Evolutionary conservation across 2,797 vertebrate species (phyloP), one percentile per base, ranked within the genome.

Genomic region (Urosaurus nigricauda): DNA sequence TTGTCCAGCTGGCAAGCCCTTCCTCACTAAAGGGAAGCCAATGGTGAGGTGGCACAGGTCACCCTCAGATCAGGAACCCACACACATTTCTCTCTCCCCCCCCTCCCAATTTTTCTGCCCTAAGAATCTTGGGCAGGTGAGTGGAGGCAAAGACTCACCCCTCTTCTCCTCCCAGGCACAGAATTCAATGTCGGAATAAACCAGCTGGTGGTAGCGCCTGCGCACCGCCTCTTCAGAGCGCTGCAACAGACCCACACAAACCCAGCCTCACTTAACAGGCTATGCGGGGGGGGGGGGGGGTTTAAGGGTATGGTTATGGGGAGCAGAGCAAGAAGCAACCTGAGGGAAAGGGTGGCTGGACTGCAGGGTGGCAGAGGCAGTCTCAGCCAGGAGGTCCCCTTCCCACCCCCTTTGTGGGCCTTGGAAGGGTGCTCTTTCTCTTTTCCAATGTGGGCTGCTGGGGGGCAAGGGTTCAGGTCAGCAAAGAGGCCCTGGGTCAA

Each of bases 191-290:
- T 99, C 98, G 6, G 97, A 96, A 90, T 98, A 99, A 9, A 95
- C 94, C 56, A 99, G 97, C 68, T 95, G 97, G 58, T 96, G 96
- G 83, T 98, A 97, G 32, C 98, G 97, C 86, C 97, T 97, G 81
- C 98, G 98, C 92, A 99, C 98, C 16, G 94, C 96, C 65, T 99
- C 98, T 92, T 98, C 97, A 91, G 98, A 97, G 95, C 88, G 98
- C 99, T 99, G 91, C 3, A 32, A 91, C 43, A 90, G 0, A 91
- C 4, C 91, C 9, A 79, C 29, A 51, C 13, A 35, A 53, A 12
- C 29, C 14, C 47, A 4, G 9, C 19, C 74, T 37, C 29, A 84
- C n/a, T 75, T 43, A 88, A 4, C 40, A 70, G 19, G 19, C 40
- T 19, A 1, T 5, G 2, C 1, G 17, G 56, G 1, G 13, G 13